A percentile compares a stretch with the other conserved stretches of the same genome.
phyloP scores from a whole-genome alignment of 2,888 invertebrate genomes.

The Tetanocera ferruginea region DNA sequence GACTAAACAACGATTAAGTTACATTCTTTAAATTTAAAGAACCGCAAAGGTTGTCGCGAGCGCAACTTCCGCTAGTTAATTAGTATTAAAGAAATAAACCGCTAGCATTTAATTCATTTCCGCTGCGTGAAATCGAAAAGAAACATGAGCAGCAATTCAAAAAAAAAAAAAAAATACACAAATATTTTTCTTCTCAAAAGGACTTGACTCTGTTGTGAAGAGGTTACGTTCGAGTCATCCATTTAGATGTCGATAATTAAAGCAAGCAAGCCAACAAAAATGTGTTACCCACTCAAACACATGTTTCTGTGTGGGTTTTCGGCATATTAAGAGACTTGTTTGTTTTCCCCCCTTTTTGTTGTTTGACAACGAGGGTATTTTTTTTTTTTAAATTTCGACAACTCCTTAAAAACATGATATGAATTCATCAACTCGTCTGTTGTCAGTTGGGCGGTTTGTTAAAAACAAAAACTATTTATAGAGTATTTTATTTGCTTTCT shows the following conservation, averaged over 20 bases:
- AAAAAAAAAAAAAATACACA: not conserved
- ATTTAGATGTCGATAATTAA: no score
- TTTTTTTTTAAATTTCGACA: not conserved
- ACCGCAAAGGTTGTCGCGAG: no score
- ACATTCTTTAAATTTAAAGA: not conserved
- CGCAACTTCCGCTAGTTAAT: not conserved
- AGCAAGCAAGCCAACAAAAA: no score
- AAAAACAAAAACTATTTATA: no score
- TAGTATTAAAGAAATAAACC: not conserved
- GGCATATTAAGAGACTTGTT: no score
- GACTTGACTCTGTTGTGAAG: not conserved
- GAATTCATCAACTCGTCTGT: slow-evolving; percentile 20
- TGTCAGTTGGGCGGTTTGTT: no score
- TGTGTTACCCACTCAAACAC: no score
- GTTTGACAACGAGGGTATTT: not conserved
- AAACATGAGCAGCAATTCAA: not conserved
- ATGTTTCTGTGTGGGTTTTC: no score
- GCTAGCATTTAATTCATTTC: slow-evolving; percentile 9
- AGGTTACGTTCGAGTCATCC: no score
- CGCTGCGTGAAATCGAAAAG: not conserved
- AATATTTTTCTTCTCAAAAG: not conserved
- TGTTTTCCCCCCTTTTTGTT: no score
- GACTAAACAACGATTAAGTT: not conserved
- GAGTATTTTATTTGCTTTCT: not conserved
- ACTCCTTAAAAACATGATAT: slow-evolving; percentile 15